Base-by-base conservation (phyloP, 2,113 vertebrate genomes). In the Lasiurus cinereus region DNA sequence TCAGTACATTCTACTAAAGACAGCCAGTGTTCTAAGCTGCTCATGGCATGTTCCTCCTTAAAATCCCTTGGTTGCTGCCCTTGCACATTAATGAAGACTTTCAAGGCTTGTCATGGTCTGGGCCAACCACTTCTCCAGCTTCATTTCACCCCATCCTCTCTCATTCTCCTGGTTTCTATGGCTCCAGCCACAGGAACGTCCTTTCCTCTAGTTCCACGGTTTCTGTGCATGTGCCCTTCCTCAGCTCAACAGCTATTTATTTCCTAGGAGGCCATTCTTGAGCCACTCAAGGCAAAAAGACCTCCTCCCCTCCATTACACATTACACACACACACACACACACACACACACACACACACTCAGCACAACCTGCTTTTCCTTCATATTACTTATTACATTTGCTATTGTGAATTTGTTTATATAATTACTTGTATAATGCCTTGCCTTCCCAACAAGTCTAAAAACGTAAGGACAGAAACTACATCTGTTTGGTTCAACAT, bases 391-490 rank as follows among this genome's bases (percentile, higher is more conserved):
- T 52, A 43, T 2, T 79, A 62, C 7, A 70, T 48, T 74, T 74
- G 24, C 48, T 78, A 24, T 43, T 72, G 48, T 36, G 22, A 36
- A 72, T 88, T 59, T 67, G 64, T 69, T 82, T 31, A 29, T 66
- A 6, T 59, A 31, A 88, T 70, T 56, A 56, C 48, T 52, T 69
- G 29, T 31, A 11, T 56, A 78, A 39, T 2, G 6, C 62, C 46
- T 83, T 70, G 48, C n/a, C 66, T 92, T 93, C 29, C 29, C 70
- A 67, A 48, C 50, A 27, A 64, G n/a, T 76, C 62, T 93, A 79
- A 76, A 96, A 88, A 78, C 24, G 14, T 76, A 2, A 90, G 67
- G 21, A 12, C 6, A 83, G 15, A 36, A 84, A 64, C 59, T 16
- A 7, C 15, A 9, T 56, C 56, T 56, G 9, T 74, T 86, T 66